Conservation (phyloP, 2,113 vertebrate species). For the Pituophis catenifer region DNA sequence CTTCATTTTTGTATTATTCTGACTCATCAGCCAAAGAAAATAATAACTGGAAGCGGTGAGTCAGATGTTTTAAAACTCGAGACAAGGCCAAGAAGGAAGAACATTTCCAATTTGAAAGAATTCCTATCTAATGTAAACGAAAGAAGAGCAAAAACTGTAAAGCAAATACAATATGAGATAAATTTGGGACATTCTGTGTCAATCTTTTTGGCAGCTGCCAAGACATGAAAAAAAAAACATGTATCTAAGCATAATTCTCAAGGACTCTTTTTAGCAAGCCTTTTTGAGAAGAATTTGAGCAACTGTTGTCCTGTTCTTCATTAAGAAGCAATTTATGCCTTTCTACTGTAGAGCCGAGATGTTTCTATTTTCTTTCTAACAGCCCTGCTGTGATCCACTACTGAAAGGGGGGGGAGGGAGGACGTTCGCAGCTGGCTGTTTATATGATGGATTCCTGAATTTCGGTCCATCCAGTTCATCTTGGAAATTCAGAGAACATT, state of each 20-base stretch:
- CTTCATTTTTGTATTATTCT: neutral
- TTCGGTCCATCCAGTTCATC: neutral
- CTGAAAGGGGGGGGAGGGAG: rapidly evolving
- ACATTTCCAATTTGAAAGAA: neutral
- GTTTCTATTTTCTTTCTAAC: neutral
- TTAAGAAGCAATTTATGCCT: neutral
- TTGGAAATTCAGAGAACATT: neutral
- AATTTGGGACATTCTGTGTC: neutral
- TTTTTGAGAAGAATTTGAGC: neutral
- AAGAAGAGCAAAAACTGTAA: neutral
- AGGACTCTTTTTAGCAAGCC: neutral
- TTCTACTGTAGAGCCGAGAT: neutral
- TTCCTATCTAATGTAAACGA: neutral
- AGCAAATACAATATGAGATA: neutral
- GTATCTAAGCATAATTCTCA: neutral
- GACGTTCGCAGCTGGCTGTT: neutral
- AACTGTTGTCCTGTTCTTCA: neutral
- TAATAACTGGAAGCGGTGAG: neutral
- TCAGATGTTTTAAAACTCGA: neutral
- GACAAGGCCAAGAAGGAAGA: neutral
- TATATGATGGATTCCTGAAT: neutral
- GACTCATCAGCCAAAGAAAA: neutral
- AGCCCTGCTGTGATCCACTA: neutral
- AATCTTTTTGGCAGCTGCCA: neutral
- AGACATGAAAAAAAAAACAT: neutral